Base-by-base conservation (phyloP, 2,113 vertebrate species). In the Boulengeromyrus knoepffleri region DNA sequence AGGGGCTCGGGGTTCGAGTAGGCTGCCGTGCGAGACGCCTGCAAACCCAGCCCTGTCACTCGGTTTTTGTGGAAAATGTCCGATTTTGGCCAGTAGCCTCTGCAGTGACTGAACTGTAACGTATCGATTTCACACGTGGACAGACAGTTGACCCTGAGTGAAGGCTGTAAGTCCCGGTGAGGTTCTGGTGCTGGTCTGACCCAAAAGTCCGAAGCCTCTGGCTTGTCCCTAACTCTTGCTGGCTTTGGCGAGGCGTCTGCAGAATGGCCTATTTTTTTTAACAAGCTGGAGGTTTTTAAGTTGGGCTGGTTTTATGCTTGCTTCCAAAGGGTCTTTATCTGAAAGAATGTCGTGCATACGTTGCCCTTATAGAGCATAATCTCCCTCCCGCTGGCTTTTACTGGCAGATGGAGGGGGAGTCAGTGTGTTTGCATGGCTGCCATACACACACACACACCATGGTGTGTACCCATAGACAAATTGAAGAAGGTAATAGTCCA, bases 331-430 rank as follows among this genome's bases (percentile, higher is more conserved):
- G 88, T 92, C 89, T 89, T 92, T 91, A 93, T 94, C 89, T 94
- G 88, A 92, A 94, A 93, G 93, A 96, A 95, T 95, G 94, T 92
- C 90, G 93, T 93, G 91, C 95, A 95, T 92, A 90, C 88, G 49
- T 94, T 88, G 66, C 91, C 93, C 91, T 91, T 93, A 90, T 93
- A 90, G 90, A 93, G 91, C 91, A 91, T 92, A 93, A 94, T 92
- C 91, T 91, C 91, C 46, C 70, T 93, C 94, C 93, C 92, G 93
- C 94, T 94, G 94, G 92, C 92, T 94, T 92, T 92, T 92, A 85
- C 91, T 94, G 94, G 93, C 96, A 96, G 95, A 95, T 96, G 95
- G 92, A 93, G 85, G 91, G 85, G 90, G 50, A 87, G 94, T 92
- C 88, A 10, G 53, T 52, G 77, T 80, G 87, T 77, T 77, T 89